Conservation (phyloP, 2,888 invertebrate species). For the Synanthedon tipuliformis region DNA sequence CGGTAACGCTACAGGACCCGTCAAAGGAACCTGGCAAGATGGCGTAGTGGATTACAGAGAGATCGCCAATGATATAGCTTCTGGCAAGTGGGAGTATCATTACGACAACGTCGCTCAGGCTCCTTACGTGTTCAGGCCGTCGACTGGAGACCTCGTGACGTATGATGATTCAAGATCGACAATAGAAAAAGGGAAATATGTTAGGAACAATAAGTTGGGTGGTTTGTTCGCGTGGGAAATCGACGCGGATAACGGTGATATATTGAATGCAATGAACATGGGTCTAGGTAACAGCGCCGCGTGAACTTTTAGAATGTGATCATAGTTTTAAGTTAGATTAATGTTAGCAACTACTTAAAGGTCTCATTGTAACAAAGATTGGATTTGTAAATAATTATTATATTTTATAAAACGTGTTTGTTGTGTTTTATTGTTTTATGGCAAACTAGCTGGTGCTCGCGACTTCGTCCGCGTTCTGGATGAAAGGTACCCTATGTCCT, state of each 20-base stretch:
- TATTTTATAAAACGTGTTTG: background rate
- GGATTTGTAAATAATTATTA: background rate
- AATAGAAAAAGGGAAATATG: constrained; percentile 61
- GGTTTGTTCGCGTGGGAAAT: constrained; percentile 63
- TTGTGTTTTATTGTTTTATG: background rate
- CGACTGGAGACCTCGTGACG: constrained; percentile 54
- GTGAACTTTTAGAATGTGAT: constrained; percentile 3
- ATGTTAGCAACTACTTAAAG: constrained; percentile 4
- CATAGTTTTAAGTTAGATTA: background rate
- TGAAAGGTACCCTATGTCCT: too few species aligned
- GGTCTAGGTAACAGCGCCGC: constrained; percentile 48
- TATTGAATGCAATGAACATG: constrained; percentile 60
- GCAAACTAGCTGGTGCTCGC: too few species aligned
- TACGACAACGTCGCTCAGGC: constrained; percentile 59
- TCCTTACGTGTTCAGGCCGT: constrained; percentile 54
- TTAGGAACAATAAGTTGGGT: constrained; percentile 56
- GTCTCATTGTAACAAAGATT: constrained; percentile 1
- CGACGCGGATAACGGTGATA: constrained; percentile 60
- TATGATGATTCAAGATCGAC: constrained; percentile 59
- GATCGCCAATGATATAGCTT: constrained; percentile 51
- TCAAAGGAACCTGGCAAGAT: constrained; percentile 62
- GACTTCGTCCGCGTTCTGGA: too few species aligned
- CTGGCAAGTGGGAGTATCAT: constrained; percentile 56
- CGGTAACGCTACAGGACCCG: constrained; percentile 54
- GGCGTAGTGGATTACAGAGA: constrained; percentile 62